Base-by-base conservation (phyloP, 2,113 vertebrate species). In the Epinephelus moara region DNA sequence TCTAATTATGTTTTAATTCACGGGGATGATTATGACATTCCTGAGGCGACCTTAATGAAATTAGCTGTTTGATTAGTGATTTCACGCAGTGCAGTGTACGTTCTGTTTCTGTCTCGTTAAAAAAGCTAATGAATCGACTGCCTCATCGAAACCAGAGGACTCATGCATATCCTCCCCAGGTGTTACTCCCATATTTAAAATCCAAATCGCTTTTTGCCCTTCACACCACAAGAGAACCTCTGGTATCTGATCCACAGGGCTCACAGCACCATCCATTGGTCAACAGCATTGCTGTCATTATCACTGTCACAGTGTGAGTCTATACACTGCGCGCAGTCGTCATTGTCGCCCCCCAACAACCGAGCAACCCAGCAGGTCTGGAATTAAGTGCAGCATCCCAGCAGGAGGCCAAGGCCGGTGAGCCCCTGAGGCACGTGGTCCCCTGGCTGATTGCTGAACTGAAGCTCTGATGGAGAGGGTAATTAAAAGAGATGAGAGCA, bases 401-500 rank as follows among this genome's bases (percentile, higher is more conserved):
- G 82, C 57, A 77, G 84, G 81, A 57, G 62, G 74, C 11, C 21
- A 9, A 8, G 68, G 30, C 49, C 47, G n/a, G 69, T 69, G 80
- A 75, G 87, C 70, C 89, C 84, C 50, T 57, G 75, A 80, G 87
- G 53, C 61, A 86, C 21, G 18, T 64, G 73, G 76, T 79, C 78
- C 69, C 61, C 17, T 45, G 69, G 71, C 62, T 87, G 82, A 93
- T 88, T 79, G 82, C 88, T 40, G 70, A 80, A 75, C 85, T 62
- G 84, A 91, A 37, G 77, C 83, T 82, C 86, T 92, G 88, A 89
- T 92, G 89, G 76, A 88, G 88, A 85, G 75, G 88, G 80, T 92
- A 90, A 93, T 92, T 91, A 92, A 87, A 88, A 74, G 87, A 89
- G 87, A 92, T 83, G 73, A 89, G 81, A 64, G 71, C 80, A 89